A percentile compares a stretch with the other conserved stretches of the same genome.
Conservation (phyloP, 2,113 vertebrate species). For the Lipotes vexillifer region DNA sequence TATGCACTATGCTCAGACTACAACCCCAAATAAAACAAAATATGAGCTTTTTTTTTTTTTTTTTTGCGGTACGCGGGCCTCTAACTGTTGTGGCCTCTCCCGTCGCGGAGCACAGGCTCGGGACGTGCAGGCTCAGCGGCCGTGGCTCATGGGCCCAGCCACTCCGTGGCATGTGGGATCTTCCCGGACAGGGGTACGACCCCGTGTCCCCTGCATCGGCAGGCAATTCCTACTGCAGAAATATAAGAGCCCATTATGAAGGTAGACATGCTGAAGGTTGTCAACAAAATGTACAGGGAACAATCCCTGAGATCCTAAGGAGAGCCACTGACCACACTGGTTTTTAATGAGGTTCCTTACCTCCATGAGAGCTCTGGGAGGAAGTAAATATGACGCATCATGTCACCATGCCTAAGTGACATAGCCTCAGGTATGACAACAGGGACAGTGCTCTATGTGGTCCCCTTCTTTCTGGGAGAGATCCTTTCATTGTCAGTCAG, state of each 20-base stretch:
- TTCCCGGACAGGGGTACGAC: no score
- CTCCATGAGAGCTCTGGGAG: background rate
- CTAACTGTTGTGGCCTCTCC: no score
- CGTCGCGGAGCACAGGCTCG: no score
- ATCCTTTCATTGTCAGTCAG: background rate
- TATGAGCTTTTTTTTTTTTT: background rate
- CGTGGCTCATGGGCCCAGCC: no score
- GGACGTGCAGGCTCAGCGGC: no score
- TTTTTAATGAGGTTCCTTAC: background rate
- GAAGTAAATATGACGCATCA: background rate
- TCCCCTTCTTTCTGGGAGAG: background rate
- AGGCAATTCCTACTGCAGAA: background rate
- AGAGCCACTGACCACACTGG: background rate
- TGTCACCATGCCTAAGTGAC: background rate
- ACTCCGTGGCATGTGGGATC: no score
- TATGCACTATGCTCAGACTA: background rate
- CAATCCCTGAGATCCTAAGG: background rate
- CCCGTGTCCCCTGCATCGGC: no score
- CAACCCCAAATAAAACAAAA: background rate
- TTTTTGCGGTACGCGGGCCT: no score
- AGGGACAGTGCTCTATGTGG: background rate
- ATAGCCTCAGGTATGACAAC: background rate
- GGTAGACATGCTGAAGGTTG: background rate
- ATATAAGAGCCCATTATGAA: background rate
- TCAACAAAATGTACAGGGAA: background rate